These are phyloP conservation scores for Agrilus mali DNA, from an alignment of 2,888 invertebrate genomes.

Conservation along the genomic window DNA sequence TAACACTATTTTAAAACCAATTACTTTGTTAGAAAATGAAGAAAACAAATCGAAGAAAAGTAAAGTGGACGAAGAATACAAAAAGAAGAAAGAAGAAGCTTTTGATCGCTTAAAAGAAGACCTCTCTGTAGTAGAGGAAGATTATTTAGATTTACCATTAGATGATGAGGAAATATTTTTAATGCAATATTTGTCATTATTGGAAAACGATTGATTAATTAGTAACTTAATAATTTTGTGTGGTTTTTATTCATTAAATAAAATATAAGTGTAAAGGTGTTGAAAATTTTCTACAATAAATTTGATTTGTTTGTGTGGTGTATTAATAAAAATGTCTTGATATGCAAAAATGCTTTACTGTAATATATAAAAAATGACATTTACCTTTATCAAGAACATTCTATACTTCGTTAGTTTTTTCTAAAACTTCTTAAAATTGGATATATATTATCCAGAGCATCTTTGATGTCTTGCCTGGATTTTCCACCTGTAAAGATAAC, in stretches of 20 bases:
- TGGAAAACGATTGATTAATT: conserved; percentile 24
- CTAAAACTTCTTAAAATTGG: conserved; percentile 89
- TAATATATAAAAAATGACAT: not conserved
- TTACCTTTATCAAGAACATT: no score
- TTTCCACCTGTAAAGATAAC: conserved; percentile 96
- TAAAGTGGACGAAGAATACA: conserved; percentile 14
- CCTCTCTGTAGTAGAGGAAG: conserved; percentile 47
- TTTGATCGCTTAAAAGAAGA: conserved; percentile 47
- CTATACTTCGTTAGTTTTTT: conserved; percentile 46
- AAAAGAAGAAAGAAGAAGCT: conserved; percentile 41
- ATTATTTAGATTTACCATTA: conserved; percentile 59
- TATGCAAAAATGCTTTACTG: conserved; percentile 3
- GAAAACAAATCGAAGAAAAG: conserved; percentile 2
- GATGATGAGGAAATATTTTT: conserved; percentile 57
- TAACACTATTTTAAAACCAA: no score
- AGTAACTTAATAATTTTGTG: conserved; percentile 4
- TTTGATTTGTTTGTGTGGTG: not conserved
- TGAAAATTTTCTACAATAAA: not conserved
- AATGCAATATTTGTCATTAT: conserved; percentile 49
- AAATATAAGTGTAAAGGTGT: no score
- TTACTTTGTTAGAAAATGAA: conserved; percentile 1
- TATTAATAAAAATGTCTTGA: not conserved
- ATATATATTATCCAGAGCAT: conserved; percentile 89
- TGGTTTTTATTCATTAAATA: no score
- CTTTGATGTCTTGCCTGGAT: conserved; percentile 78